phyloP scores from a whole-genome alignment of 2,888 invertebrate genomes.

The Yponomeuta malinellus region DNA sequence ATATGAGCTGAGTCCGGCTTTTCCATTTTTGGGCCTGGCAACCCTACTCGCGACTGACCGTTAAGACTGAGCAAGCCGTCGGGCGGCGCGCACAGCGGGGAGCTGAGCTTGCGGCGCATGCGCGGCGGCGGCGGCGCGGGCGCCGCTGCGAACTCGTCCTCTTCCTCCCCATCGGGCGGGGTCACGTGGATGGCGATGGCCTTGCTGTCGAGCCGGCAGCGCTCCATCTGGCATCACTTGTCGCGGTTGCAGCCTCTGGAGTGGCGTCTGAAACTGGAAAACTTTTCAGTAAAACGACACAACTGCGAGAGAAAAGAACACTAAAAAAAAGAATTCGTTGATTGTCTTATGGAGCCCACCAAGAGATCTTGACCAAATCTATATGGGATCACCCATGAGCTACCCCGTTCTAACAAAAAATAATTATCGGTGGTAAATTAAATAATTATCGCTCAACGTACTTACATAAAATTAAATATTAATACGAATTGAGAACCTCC shows the following conservation, averaged over 20 bases:
- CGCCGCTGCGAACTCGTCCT: constrained; percentile 42
- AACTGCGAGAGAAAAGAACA: too few relatives aligned
- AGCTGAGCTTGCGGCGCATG: constrained; percentile 59
- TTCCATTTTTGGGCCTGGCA: background rate
- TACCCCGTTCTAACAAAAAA: too few relatives aligned
- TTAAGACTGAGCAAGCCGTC: constrained; percentile 40
- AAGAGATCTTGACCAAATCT: background rate
- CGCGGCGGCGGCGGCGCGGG: constrained; percentile 43
- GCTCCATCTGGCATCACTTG: constrained; percentile 54
- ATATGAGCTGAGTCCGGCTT: background rate
- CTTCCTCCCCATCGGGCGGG: constrained; percentile 65
- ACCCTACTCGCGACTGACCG: constrained; percentile 27
- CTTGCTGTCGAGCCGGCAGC: constrained; percentile 39
- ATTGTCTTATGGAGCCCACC: too few relatives aligned
- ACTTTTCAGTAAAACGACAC: background rate
- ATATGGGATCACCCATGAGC: too few relatives aligned
- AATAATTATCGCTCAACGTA: too few relatives aligned
- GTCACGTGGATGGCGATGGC: constrained; percentile 67
- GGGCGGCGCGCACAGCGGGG: constrained; percentile 53
- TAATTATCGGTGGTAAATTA: too few relatives aligned
- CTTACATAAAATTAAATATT: too few relatives aligned
- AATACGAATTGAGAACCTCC: too few relatives aligned
- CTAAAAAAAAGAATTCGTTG: too few relatives aligned
- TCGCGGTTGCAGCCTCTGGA: constrained; percentile 31
- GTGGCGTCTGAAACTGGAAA: constrained; percentile 50